Evolutionary conservation across 2,888 invertebrate species (phyloP).

Genomic region (Abrostola tripartita): DNA sequence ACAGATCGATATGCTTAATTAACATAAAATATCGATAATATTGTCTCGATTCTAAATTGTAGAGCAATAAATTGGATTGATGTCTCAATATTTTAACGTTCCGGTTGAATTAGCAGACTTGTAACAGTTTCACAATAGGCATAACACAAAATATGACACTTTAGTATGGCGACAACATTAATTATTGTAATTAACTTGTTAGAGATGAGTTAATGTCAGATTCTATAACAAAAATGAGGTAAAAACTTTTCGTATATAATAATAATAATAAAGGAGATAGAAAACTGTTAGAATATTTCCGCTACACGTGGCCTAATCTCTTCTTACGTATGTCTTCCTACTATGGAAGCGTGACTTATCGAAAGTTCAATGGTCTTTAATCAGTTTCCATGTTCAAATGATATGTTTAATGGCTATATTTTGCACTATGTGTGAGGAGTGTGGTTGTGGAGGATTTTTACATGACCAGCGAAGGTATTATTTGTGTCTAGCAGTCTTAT

Average conservation of each 20-base stretch:
- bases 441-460: no score
- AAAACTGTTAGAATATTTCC: constrained; percentile 10
- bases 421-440: no score
- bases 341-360: constrained; percentile 41
- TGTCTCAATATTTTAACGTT: constrained; percentile 67
- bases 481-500: no score
- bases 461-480: no score
- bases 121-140: constrained; percentile 45
- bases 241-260: constrained; percentile 5
- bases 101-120: constrained; percentile 51
- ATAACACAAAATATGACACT: constrained; percentile 17
- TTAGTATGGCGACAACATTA: constrained; percentile 23
- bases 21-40: constrained; percentile 68
- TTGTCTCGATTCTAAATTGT: constrained; percentile 66
- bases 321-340: constrained; percentile 7
- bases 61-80: constrained; percentile 69
- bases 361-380: constrained; percentile 51
- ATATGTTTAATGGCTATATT: constrained; percentile 11
- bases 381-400: constrained; percentile 39
- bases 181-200: constrained; percentile 24
- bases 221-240: background rate
- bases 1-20: constrained; percentile 59
- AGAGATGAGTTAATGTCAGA: constrained; percentile 12
- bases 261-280: constrained; percentile 10
- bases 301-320: constrained; percentile 30